A percentile compares a stretch with the other conserved stretches of the same genome.
Evolutionary conservation across 2,113 vertebrate species (phyloP).

Genomic region (Paedocypris sp.): DNA sequence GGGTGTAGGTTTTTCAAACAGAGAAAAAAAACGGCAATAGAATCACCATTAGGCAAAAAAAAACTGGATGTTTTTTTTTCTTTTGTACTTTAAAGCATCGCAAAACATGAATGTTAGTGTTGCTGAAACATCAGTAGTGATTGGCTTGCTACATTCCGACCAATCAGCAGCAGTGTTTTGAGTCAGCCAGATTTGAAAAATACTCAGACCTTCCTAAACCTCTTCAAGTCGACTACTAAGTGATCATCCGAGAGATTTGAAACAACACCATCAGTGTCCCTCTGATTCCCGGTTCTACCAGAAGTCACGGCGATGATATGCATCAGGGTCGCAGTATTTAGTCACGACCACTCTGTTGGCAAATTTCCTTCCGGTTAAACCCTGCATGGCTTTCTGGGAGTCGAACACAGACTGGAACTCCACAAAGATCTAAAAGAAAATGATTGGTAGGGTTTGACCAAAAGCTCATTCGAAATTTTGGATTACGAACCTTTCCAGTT

Average conservation of each 20-base stretch:
- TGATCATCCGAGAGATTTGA: background rate
- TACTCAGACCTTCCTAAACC: background rate
- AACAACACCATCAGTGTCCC: background rate
- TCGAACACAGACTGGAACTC: slow-evolving; percentile 86
- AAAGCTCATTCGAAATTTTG: background rate
- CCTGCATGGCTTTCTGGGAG: slow-evolving; percentile 87
- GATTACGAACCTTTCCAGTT: slow-evolving; percentile 47
- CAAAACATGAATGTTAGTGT: background rate
- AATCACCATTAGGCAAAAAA: background rate
- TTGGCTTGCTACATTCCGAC: background rate
- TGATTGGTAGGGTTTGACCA: background rate
- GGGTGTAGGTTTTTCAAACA: background rate
- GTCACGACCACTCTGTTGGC: slow-evolving; percentile 91
- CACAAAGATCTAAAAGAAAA: slow-evolving; percentile 73
- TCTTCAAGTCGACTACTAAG: background rate
- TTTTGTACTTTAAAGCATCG: slow-evolving; percentile 3
- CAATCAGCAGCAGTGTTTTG: slow-evolving; percentile 9
- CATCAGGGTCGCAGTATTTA: slow-evolving; percentile 89
- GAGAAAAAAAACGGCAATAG: background rate
- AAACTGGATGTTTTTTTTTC: background rate
- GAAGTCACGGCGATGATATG: slow-evolving; percentile 86
- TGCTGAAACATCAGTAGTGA: background rate
- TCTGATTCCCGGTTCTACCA: slow-evolving; percentile 61
- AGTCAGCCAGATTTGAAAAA: background rate
- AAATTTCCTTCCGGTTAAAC: slow-evolving; percentile 84